Base-by-base conservation (phyloP, 2,113 vertebrate species). In the Leucoraja erinaceus region DNA sequence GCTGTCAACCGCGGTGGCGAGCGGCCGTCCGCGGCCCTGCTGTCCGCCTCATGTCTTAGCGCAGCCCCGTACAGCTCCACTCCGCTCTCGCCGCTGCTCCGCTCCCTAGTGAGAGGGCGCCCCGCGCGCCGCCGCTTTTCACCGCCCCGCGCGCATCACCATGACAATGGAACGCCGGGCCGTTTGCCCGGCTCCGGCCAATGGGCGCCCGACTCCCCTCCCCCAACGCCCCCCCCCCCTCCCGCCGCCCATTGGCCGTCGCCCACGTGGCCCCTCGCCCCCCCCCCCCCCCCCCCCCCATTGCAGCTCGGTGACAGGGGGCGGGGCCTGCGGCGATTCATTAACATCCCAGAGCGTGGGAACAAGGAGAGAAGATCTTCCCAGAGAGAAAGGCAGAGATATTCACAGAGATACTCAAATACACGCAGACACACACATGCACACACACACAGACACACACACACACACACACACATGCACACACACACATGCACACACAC, bases 301-400 rank as follows among this genome's bases (percentile, higher is more conserved):
- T 86, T 5, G 4, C 28, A 54, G 33, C 7, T 22, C 78, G 8
- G 47, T 86, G 83, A 86, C 83, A 61, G 56, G 25, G 83, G 83
- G 83, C 83, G 83, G 83, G 28, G 56, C 83, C 9, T 11, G 2
- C 6, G 14, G 16, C 63, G 63, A 86, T 86, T 86, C 83, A 86
- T 86, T 86, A 86, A 86, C 61, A 86, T 86, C 31, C 83, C 63
- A 31, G 83, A 86, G 83, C 83, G 83, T 86, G 83, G 83, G 83
- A 86, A 86, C 83, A 59, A 31, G 28, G 83, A 86, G 83, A 86
- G 83, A 28, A 86, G 28, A 86, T 86, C 83, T 86, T 86, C 83
- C 83, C 83, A 86, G 83, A 86, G 83, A 86, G 59, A 86, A 86
- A 86, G 28, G 25, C 79, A 81, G 18, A 79, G 31, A 81, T 20